Evolutionary conservation across 2,113 vertebrate species (phyloP).

Genomic region (Pseudorectes ferrugineus): DNA sequence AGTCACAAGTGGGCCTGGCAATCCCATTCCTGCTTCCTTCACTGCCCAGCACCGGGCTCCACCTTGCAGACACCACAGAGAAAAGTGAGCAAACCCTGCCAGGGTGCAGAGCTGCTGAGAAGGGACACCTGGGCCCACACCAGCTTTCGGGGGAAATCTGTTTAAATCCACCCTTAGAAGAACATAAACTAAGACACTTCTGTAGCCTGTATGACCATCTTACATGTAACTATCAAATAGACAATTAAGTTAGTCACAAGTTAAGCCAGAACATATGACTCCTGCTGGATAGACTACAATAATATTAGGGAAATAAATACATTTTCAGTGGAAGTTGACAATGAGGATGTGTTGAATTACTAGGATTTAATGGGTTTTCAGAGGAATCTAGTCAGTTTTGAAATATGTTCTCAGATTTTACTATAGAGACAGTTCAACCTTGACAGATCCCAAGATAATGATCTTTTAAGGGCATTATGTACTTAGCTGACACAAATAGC

Average conservation of each 20-base stretch:
- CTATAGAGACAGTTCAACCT: conserved; percentile 15
- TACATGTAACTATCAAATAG: not conserved
- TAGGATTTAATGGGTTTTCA: not conserved
- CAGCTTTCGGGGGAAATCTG: not conserved
- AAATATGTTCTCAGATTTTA: conserved; percentile 20
- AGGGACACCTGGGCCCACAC: not conserved
- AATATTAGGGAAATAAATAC: not conserved
- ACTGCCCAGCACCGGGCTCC: not conserved
- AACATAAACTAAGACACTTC: not conserved
- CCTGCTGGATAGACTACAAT: not conserved
- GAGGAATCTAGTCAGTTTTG: not conserved
- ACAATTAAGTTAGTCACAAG: not conserved
- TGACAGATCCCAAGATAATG: conserved; percentile 50
- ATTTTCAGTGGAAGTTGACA: not conserved
- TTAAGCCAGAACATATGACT: not conserved
- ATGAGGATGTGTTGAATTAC: not conserved
- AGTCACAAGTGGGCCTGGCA: not conserved
- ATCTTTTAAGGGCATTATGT: conserved; percentile 59
- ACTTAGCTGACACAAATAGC: conserved; percentile 66
- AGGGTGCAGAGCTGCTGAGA: not conserved
- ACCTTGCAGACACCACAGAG: not conserved
- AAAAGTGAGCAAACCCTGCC: not conserved
- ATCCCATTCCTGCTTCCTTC: not conserved
- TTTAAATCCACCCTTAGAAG: not conserved
- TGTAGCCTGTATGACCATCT: not conserved